These are phyloP conservation scores for Drosophila punjabiensis DNA, from an alignment of 1,140 invertebrate genomes.

Conservation along the genomic window DNA sequence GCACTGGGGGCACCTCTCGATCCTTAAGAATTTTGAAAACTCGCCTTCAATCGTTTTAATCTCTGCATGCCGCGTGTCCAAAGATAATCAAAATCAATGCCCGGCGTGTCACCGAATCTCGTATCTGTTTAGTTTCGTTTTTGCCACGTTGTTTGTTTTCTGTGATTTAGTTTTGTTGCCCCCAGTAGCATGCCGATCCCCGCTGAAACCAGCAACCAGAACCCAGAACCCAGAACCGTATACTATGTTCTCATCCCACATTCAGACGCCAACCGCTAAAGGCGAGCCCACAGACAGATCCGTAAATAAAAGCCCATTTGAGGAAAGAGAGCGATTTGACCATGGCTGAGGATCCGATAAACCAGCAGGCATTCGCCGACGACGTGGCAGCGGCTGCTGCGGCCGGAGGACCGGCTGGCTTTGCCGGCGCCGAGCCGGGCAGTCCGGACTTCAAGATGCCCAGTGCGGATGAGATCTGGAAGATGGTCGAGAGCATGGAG, in stretches of 20 bases:
- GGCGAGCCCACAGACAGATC: conserved; percentile 22
- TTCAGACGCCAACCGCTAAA: conserved; percentile 50
- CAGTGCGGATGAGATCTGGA: conserved; percentile 86
- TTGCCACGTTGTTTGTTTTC: conserved; percentile 49
- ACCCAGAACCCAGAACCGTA: conserved; percentile 14
- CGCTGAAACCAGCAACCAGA: conserved; percentile 1
- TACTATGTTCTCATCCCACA: conserved; percentile 33
- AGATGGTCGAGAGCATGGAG: conserved; percentile 86
- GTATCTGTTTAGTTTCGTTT: conserved; percentile 26
- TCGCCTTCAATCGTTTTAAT: conserved; percentile 8
- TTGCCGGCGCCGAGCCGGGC: conserved; percentile 50
- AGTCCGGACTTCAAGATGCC: conserved; percentile 84
- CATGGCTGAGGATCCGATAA: conserved; percentile 79
- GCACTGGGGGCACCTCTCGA: conserved; percentile 7
- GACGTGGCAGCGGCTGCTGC: conserved; percentile 74
- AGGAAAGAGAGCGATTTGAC: conserved; percentile 55
- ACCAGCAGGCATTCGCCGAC: conserved; percentile 80
- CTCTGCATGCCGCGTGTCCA: conserved; percentile 42
- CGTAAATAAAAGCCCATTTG: not conserved
- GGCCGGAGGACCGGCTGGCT: conserved; percentile 64
- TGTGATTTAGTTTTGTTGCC: conserved; percentile 43
- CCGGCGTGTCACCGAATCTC: conserved; percentile 2
- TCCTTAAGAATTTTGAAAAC: not conserved
- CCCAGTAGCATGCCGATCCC: conserved; percentile 39
- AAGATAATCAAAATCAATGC: conserved; percentile 20